A percentile compares a stretch with the other conserved stretches of the same genome.
These are phyloP conservation scores for Sipha flava DNA, from an alignment of 1,140 invertebrate genomes.

Conservation along the genomic window DNA sequence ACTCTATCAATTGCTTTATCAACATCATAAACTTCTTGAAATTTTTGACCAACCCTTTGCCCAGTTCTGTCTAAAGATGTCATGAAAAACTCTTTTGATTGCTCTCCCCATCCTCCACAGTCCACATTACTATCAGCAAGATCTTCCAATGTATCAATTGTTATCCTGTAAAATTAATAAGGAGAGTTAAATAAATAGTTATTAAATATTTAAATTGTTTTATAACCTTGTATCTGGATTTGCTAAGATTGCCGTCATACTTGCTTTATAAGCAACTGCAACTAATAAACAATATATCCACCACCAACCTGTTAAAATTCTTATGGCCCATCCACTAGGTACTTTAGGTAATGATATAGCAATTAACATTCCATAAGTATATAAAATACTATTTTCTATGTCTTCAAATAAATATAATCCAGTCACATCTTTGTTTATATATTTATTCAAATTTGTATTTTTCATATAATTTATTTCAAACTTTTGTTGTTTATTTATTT, in stretches of 20 bases:
- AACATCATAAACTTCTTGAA: slow-evolving; percentile 47
- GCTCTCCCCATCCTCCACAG: slow-evolving; percentile 59
- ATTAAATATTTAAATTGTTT: not conserved
- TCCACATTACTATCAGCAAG: slow-evolving; percentile 50
- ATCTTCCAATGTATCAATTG: slow-evolving; percentile 64
- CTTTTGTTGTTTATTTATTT: not conserved
- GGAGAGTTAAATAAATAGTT: too few species aligned
- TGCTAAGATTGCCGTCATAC: slow-evolving; percentile 71
- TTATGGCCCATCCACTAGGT: slow-evolving; percentile 64
- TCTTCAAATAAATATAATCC: slow-evolving; percentile 60
- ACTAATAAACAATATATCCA: slow-evolving; percentile 74
- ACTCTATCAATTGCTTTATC: slow-evolving; percentile 47
- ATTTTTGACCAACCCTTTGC: slow-evolving; percentile 57
- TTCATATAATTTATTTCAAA: not conserved
- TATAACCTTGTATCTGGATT: slow-evolving; percentile 58
- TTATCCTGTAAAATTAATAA: slow-evolving; percentile 50
- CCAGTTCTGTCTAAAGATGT: slow-evolving; percentile 51
- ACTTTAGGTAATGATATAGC: slow-evolving; percentile 65
- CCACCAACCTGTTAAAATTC: slow-evolving; percentile 72
- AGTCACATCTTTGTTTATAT: not conserved
- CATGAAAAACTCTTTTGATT: slow-evolving; percentile 60
- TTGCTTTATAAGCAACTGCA: slow-evolving; percentile 66
- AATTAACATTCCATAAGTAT: slow-evolving; percentile 69
- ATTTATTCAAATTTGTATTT: not conserved
- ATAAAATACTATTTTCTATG: slow-evolving; percentile 60